Percentiles rank a stretch among this genome's conserved stretches.
These are phyloP conservation scores for Pseudomyrmex gracilis DNA, from an alignment of 1,140 invertebrate genomes.

Conservation along the genomic window DNA sequence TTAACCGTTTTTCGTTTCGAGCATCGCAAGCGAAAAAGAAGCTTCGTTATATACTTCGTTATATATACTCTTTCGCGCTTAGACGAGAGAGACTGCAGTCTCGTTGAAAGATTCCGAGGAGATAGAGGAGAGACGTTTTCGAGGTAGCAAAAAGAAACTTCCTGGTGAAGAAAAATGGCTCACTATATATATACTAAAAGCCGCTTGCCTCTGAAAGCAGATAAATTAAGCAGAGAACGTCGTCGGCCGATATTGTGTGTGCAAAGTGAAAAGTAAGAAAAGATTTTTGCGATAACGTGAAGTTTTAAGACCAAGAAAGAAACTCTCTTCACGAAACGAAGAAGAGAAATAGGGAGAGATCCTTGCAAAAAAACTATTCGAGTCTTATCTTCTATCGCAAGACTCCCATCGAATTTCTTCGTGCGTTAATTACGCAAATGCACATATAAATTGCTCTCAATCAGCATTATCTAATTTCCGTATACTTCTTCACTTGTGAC, in stretches of 20 bases:
- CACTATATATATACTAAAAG: too few relatives aligned
- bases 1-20: constrained; percentile 63
- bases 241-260: too few relatives aligned
- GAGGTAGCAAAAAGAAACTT: background rate
- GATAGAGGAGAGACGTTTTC: background rate
- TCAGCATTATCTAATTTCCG: constrained; percentile 47
- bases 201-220: too few relatives aligned
- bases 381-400: background rate
- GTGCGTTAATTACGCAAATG: constrained; percentile 11
- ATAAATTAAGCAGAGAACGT: too few relatives aligned
- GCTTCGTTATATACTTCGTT: background rate
- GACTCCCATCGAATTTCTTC: background rate
- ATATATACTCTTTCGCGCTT: constrained; percentile 16
- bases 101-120: constrained; percentile 4
- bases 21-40: constrained; percentile 68
- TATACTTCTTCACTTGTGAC: constrained; percentile 1
- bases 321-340: background rate
- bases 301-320: background rate
- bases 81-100: background rate
- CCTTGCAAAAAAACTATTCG: background rate
- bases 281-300: background rate
- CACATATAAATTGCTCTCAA: constrained; percentile 7
- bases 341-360: background rate
- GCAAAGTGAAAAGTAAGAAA: background rate
- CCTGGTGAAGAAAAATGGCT: background rate